Evolutionary conservation across 2,797 vertebrate genomes (phyloP).

Genomic region (Rhinophrynus dorsalis): DNA sequence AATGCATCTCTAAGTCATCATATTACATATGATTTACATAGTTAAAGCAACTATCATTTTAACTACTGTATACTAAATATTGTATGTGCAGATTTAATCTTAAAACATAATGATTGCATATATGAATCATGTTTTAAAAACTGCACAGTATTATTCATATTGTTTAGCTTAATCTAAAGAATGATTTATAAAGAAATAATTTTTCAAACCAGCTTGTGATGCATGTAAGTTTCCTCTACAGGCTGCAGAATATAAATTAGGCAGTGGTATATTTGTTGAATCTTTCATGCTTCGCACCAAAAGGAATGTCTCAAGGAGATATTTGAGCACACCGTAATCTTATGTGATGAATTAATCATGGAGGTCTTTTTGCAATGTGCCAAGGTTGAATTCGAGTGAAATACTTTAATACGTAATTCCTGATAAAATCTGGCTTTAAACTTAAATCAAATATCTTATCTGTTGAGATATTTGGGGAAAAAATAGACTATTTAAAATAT

Average conservation of each 20-base stretch:
- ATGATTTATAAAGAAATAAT: conserved; percentile 59
- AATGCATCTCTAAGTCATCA: no score
- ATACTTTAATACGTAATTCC: conserved; percentile 50
- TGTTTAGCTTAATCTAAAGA: no score
- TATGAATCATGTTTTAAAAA: no score
- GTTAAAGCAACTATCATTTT: no score
- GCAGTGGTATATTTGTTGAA: conserved; percentile 51
- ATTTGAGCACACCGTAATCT: conserved; percentile 62
- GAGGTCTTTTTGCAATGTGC: conserved; percentile 53
- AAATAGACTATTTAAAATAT: no score
- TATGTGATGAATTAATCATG: conserved; percentile 70
- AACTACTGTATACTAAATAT: no score
- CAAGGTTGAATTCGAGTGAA: conserved; percentile 56
- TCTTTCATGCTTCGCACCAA: conserved; percentile 69
- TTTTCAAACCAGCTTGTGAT: conserved; percentile 54
- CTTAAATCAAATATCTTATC: no score
- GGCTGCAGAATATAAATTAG: conserved; percentile 66
- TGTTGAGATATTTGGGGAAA: no score
- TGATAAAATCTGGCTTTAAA: conserved; percentile 48
- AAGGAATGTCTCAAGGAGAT: conserved; percentile 65
- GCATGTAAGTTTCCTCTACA: conserved; percentile 48
- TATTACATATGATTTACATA: no score
- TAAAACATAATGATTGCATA: no score
- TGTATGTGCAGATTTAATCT: no score
- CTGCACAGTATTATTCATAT: no score